Base-by-base conservation (phyloP, 2,113 vertebrate genomes). In the Bufo bufo region DNA sequence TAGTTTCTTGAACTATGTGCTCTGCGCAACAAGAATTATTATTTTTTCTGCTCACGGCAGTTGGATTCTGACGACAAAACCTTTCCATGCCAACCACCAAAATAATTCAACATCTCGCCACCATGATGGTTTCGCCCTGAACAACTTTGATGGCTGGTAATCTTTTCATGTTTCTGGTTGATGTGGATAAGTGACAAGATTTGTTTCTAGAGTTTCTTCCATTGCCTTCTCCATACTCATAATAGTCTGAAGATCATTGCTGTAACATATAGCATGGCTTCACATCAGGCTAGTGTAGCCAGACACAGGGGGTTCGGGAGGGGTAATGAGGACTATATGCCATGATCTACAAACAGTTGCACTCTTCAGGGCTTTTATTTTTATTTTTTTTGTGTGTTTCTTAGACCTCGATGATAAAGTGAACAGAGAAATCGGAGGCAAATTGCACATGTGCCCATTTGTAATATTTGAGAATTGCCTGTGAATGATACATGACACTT, bases 241-340 rank as follows among this genome's bases (percentile, higher is more conserved):
- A 94, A 94, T 97, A 96, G 96, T 96, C 97, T 95, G 96, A 96
- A 95, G 95, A 96, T 96, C 97, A 96, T 19, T 95, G 98, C 98
- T 99, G 97, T 98, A 98, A 99, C 96, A 97, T 98, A 98, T 99
- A 99, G 98, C 98, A 99, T 98, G 98, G 98, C 98, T 99, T 98
- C 97, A 98, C 97, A 97, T 96, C 96, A 94, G 94, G 96, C 95
- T 97, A 97, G 97, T 96, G 96, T 97, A 97, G 97, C 96, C 96
- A 95, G 90, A 92, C 95, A 93, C 91, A 91, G 92, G 77, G 93
- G 91, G 93, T 92, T 92, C 93, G 69, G 87, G 81, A 84, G 72
- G 81, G 87, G 23, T 88, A 63, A 52, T 77, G 81, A 84, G 81
- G 49, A 84, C 59, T 61, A 54, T 78, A 84, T 69, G 81, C 81